phyloP scores from a whole-genome alignment of 2,888 invertebrate species.

The Caenorhabditis sp. region DNA sequence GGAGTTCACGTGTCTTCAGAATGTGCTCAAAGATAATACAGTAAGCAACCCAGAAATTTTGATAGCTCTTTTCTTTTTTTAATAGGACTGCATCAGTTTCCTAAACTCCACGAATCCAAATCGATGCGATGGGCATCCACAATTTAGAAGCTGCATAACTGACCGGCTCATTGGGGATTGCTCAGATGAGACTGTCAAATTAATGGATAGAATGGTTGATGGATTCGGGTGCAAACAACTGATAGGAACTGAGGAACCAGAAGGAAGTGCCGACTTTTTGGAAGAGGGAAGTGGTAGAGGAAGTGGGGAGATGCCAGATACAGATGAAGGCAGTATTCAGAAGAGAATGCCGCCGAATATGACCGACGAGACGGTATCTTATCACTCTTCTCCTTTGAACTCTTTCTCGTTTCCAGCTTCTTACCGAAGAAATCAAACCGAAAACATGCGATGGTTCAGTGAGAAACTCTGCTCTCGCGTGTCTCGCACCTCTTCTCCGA shows the following conservation, averaged over 20 bases:
- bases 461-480: constrained; percentile 45
- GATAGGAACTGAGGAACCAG: constrained; percentile 25
- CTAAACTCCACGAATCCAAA: constrained; percentile 56
- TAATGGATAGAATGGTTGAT: constrained; percentile 42
- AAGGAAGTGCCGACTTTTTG: constrained; percentile 40
- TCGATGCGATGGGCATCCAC: constrained; percentile 57
- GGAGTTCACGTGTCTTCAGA: constrained; percentile 61
- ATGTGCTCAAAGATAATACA: constrained; percentile 44
- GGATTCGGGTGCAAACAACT: constrained; percentile 54
- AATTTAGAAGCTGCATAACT: constrained; percentile 45
- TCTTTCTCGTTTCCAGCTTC: constrained; percentile 7
- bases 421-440: constrained; percentile 21
- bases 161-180: constrained; percentile 41
- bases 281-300: constrained; percentile 24
- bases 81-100: constrained; percentile 51
- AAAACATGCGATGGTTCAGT: constrained; percentile 33
- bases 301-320: constrained; percentile 20
- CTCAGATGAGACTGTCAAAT: constrained; percentile 42
- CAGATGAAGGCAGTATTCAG: not conserved
- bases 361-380: constrained; percentile 19
- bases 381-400: not conserved
- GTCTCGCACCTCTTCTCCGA: constrained; percentile 55
- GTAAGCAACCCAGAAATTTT: not conserved
- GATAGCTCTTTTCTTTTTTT: too few relatives aligned
- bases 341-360: not conserved